These are phyloP conservation scores for Hirudo medicinalis DNA, from an alignment of 1,140 invertebrate species.

Conservation along the genomic window DNA sequence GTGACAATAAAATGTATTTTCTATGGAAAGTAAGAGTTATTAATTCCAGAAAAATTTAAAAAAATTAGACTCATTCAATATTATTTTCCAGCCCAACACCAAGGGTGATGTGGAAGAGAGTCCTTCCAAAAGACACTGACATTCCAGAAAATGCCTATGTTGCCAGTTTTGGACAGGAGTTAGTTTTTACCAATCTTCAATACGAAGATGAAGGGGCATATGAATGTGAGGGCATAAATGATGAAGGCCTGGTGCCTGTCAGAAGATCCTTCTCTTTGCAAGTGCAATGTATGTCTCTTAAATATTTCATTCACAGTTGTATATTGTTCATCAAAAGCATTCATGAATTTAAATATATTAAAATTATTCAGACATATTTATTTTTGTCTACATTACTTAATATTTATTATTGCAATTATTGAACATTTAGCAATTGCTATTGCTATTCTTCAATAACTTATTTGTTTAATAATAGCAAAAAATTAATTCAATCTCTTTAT, in stretches of 20 bases:
- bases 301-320: not conserved
- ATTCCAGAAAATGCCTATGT: constrained; percentile 25
- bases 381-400: too few species aligned
- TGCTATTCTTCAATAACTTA: too few species aligned
- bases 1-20: constrained; percentile 22
- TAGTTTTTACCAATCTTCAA: constrained; percentile 29
- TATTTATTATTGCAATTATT: too few species aligned
- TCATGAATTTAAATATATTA: too few species aligned
- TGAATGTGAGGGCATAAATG: constrained; percentile 34
- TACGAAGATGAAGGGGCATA: constrained; percentile 32
- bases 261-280: constrained; percentile 24
- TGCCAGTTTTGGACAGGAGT: constrained; percentile 33
- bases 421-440: too few species aligned
- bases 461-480: too few species aligned
- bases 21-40: constrained; percentile 17
- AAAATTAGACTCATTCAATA: not conserved
- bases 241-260: constrained; percentile 25
- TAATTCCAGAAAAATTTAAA: not conserved
- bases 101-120: constrained; percentile 20
- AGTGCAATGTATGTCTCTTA: constrained; percentile 32
- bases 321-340: too few species aligned
- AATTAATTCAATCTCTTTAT: not conserved
- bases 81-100: constrained; percentile 20
- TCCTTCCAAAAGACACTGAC: not conserved
- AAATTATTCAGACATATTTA: too few species aligned